Evolutionary conservation across 2,888 invertebrate species (phyloP).

Genomic region (Hypomecis atomaria): DNA sequence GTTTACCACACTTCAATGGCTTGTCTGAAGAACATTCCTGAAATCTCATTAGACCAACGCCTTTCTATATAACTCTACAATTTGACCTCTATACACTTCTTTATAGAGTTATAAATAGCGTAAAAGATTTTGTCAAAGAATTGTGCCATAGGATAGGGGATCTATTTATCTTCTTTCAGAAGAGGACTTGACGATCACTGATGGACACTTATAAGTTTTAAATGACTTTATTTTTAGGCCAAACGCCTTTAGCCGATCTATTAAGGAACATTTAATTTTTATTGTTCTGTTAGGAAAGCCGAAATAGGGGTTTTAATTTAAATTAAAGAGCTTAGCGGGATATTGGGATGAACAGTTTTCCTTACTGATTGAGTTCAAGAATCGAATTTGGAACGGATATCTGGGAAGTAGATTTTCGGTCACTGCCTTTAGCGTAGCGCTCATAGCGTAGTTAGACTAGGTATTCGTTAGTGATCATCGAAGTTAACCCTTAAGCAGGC

Average conservation of each 20-base stretch:
- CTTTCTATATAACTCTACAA: slow-evolving; percentile 2
- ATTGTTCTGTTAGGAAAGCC: slow-evolving; percentile 17
- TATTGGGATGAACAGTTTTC: not conserved
- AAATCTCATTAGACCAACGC: slow-evolving; percentile 36
- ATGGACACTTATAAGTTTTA: slow-evolving; percentile 56
- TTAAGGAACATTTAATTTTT: slow-evolving; percentile 22
- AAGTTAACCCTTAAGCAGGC: no score
- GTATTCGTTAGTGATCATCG: no score
- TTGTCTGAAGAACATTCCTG: slow-evolving; percentile 43
- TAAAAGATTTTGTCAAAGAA: slow-evolving; percentile 17
- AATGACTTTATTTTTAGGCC: slow-evolving; percentile 54
- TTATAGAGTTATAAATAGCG: slow-evolving; percentile 19
- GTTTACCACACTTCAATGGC: slow-evolving; percentile 42
- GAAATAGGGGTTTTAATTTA: not conserved
- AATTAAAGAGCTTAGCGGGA: slow-evolving; percentile 1
- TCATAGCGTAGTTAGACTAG: no score
- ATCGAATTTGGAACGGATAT: not conserved
- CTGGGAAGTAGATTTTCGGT: no score
- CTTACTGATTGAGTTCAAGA: not conserved
- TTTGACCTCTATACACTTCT: slow-evolving; percentile 17
- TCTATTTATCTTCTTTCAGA: slow-evolving; percentile 56
- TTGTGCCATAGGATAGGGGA: slow-evolving; percentile 35
- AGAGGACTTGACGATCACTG: slow-evolving; percentile 54
- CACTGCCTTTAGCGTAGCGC: no score
- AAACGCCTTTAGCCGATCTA: slow-evolving; percentile 36